Conservation (phyloP, 2,113 vertebrate species). For the Lasiurus borealis region DNA sequence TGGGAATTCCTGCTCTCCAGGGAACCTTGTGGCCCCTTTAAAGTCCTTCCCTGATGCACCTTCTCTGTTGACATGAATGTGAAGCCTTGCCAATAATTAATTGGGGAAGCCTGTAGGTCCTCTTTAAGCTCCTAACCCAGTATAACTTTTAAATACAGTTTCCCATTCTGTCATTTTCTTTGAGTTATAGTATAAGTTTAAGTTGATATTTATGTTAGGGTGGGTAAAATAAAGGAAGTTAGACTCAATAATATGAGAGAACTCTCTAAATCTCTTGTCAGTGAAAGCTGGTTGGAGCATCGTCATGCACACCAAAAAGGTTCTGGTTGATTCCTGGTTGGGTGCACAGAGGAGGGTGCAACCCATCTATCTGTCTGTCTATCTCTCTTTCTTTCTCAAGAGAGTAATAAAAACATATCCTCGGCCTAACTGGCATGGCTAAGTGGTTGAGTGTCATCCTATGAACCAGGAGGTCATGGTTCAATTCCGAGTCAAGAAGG, state of each 20-base stretch:
- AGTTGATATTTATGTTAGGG: conserved; percentile 1
- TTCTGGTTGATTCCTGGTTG: too few species aligned
- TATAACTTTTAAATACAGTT: background rate
- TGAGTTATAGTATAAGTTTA: conserved; percentile 29
- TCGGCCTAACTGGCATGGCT: too few species aligned
- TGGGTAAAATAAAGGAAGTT: background rate
- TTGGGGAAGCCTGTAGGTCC: background rate
- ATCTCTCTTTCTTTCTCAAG: too few species aligned
- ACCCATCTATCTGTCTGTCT: too few species aligned
- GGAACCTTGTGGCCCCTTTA: background rate
- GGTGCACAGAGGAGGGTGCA: too few species aligned
- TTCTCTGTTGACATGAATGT: background rate
- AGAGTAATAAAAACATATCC: too few species aligned
- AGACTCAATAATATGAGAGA: conserved; percentile 1
- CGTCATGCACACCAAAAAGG: too few species aligned
- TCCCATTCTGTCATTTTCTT: conserved; percentile 12
- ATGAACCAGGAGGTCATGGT: too few species aligned
- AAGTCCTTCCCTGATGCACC: background rate
- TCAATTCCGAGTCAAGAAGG: too few species aligned
- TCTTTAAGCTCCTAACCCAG: background rate
- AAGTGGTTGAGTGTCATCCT: too few species aligned
- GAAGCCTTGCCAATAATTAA: conserved; percentile 26
- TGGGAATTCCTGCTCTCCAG: background rate
- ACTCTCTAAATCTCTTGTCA: conserved; percentile 4
- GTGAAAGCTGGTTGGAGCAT: background rate